Percentiles rank a stretch among this genome's conserved stretches.
These are phyloP conservation scores for Heliothis virescens DNA, from an alignment of 1,140 invertebrate genomes.

Conservation along the genomic window DNA sequence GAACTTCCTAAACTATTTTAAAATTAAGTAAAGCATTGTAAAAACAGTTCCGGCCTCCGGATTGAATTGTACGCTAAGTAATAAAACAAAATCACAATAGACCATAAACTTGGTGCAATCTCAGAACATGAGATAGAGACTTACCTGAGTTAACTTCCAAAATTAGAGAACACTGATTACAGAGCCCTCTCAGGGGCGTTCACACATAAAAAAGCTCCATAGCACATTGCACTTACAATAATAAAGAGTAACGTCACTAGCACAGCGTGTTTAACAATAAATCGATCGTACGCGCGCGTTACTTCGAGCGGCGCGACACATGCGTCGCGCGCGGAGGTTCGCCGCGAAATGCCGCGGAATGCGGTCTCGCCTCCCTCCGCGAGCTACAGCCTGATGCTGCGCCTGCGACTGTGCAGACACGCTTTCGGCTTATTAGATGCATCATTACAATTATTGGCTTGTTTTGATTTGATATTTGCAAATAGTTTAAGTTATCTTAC, in stretches of 20 bases:
- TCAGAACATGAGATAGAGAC: slow-evolving; percentile 46
- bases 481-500: background rate
- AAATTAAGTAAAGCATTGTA: slow-evolving; percentile 28
- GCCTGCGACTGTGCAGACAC: slow-evolving; percentile 56
- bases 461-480: background rate
- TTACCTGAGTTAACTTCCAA: slow-evolving; percentile 69
- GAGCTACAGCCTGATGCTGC: slow-evolving; percentile 62
- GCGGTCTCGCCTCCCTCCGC: slow-evolving; percentile 39
- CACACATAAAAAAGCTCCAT: slow-evolving; percentile 75
- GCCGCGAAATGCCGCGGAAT: slow-evolving; percentile 66
- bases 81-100: slow-evolving; percentile 53
- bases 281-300: slow-evolving; percentile 70
- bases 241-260: slow-evolving; percentile 59
- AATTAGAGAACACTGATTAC: slow-evolving; percentile 56
- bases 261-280: slow-evolving; percentile 52
- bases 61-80: slow-evolving; percentile 43
- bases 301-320: slow-evolving; percentile 77
- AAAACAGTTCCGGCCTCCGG: slow-evolving; percentile 34
- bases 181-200: slow-evolving; percentile 72
- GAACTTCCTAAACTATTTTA: slow-evolving; percentile 34
- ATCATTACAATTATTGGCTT: slow-evolving; percentile 6
- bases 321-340: slow-evolving; percentile 76
- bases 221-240: slow-evolving; percentile 73
- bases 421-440: slow-evolving; percentile 40
- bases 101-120: slow-evolving; percentile 57